Conservation (phyloP, 2,113 vertebrate genomes). For the Calidris pygmaea region DNA sequence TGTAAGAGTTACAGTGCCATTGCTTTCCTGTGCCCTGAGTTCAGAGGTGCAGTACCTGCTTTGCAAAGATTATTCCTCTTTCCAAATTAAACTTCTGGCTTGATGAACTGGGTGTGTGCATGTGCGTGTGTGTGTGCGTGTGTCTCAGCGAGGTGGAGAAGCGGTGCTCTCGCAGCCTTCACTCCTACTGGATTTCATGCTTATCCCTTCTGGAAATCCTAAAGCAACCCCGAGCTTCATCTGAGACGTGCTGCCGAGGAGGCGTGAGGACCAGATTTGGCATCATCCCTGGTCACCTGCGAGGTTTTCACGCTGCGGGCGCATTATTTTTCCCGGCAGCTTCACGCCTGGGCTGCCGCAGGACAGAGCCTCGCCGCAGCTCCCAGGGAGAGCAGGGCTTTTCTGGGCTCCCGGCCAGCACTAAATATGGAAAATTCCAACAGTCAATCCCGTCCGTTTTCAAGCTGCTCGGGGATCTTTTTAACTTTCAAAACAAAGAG, state of each 20-base stretch:
- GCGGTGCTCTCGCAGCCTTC: accelerated
- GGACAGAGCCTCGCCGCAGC: background rate
- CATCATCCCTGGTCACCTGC: background rate
- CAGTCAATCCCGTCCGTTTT: accelerated
- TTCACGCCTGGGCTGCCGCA: background rate
- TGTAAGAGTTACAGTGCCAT: background rate
- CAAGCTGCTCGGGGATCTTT: background rate
- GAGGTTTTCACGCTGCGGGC: background rate
- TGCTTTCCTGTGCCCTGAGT: background rate
- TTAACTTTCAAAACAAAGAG: background rate
- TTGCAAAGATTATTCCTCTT: background rate
- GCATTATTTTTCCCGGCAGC: background rate
- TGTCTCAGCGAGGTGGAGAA: background rate
- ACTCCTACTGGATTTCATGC: background rate
- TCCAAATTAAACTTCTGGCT: background rate
- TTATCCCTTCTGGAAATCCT: background rate
- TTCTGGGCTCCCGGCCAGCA: conserved; percentile 3
- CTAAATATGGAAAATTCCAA: conserved; percentile 9
- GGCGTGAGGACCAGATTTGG: accelerated
- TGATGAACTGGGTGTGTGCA: background rate
- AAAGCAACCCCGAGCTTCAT: background rate
- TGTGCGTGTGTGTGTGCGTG: no score
- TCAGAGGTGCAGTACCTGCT: background rate
- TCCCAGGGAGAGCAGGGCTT: background rate
- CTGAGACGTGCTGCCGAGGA: background rate